Percentiles rank a stretch among this genome's conserved stretches.
phyloP scores from a whole-genome alignment of 2,888 invertebrate species.

The Philereme vetulata region DNA sequence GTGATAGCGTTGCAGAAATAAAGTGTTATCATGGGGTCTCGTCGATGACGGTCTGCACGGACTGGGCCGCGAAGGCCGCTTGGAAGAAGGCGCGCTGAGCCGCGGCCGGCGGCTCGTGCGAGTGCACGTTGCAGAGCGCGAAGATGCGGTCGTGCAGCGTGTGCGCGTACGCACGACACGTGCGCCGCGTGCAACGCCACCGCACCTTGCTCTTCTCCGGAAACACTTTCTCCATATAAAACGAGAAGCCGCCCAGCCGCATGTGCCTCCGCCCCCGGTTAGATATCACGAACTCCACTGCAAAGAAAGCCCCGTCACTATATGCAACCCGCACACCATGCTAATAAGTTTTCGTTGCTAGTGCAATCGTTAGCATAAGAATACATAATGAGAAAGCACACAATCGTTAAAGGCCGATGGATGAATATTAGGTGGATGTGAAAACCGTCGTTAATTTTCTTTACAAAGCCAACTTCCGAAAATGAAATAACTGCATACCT shows the following conservation, averaged over 20 bases:
- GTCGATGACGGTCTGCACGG: constrained; percentile 62
- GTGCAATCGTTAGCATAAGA: neutral
- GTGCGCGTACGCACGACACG: constrained; percentile 80
- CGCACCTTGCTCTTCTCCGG: constrained; percentile 81
- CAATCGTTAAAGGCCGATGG: neutral
- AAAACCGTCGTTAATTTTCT: no score
- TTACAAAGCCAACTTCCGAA: no score
- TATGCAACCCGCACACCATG: constrained; percentile 38
- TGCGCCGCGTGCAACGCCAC: constrained; percentile 80
- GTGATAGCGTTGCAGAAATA: no score
- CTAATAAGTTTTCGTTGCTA: constrained; percentile 14
- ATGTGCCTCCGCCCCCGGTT: constrained; percentile 80
- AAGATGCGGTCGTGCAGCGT: constrained; percentile 79
- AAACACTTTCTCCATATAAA: constrained; percentile 81
- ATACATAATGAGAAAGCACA: neutral
- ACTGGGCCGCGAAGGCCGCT: constrained; percentile 40
- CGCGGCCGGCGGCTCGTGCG: constrained; percentile 68
- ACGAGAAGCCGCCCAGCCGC: constrained; percentile 78
- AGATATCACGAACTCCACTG: constrained; percentile 83
- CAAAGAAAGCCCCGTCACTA: constrained; percentile 64
- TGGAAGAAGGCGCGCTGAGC: constrained; percentile 40
- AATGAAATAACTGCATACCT: no score
- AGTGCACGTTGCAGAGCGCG: constrained; percentile 78
- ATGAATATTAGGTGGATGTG: neutral
- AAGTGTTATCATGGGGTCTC: constrained; percentile 26